These are phyloP conservation scores for Tarsius wallacei DNA, from an alignment of 2,797 vertebrate species.

Conservation along the genomic window DNA sequence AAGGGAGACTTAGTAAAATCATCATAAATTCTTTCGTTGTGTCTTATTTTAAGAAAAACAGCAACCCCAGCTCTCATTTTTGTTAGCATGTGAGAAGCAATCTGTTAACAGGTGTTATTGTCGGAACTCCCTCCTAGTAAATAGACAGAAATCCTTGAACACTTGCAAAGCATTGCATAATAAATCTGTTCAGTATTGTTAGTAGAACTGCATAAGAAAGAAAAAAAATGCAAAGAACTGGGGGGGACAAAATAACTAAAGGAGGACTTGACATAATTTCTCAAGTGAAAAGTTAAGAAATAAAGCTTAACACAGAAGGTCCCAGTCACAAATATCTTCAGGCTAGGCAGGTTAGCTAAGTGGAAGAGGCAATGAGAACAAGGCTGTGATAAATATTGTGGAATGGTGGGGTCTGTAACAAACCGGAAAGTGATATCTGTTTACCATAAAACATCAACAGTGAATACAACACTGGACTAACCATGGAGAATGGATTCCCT, in stretches of 20 bases:
- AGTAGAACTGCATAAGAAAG: neutral
- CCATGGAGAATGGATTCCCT: neutral
- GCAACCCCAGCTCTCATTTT: neutral
- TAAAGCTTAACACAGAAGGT: neutral
- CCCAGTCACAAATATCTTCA: neutral
- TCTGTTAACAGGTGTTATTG: neutral
- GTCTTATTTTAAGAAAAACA: conserved; percentile 66
- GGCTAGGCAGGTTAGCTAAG: neutral
- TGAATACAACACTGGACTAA: neutral
- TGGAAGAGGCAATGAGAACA: neutral
- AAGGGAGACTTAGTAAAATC: conserved; percentile 23
- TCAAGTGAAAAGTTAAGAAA: conserved; percentile 29
- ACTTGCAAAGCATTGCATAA: neutral
- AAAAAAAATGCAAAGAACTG: neutral
- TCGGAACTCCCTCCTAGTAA: neutral
- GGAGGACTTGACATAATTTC: neutral
- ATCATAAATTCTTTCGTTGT: conserved; percentile 12
- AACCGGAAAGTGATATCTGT: neutral
- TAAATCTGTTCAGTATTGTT: neutral
- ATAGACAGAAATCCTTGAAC: neutral
- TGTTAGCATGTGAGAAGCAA: conserved; percentile 7
- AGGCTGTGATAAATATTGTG: neutral
- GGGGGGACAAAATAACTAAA: neutral
- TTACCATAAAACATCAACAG: neutral
- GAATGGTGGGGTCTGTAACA: neutral